A percentile compares a stretch with the other conserved stretches of the same genome.
Conservation (phyloP, 1,140 invertebrate genomes). For the Aplysia californica region DNA sequence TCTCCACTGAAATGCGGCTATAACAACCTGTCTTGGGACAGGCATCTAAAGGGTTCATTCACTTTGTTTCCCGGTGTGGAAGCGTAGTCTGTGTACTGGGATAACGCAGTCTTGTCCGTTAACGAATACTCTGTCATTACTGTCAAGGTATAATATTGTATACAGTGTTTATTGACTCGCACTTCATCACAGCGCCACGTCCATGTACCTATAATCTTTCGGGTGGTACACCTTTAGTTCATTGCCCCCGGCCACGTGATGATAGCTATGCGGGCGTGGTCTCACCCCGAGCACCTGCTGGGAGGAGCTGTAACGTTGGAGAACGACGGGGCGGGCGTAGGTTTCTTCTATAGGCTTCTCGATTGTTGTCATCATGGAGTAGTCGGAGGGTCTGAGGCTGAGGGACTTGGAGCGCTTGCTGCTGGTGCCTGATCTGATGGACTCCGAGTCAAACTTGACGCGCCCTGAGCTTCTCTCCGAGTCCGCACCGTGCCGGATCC, state of each 20-base stretch:
- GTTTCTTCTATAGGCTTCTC: conserved; percentile 33
- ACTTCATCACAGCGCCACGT: neutral
- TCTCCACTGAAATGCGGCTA: no score
- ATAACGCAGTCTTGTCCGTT: no score
- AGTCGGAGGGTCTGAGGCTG: neutral
- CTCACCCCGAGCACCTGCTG: neutral
- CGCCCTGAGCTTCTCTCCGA: neutral
- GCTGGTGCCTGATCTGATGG: neutral
- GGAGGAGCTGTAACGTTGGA: neutral
- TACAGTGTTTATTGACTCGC: no score
- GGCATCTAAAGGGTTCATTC: no score
- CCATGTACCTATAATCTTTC: neutral
- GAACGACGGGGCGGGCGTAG: conserved; percentile 12
- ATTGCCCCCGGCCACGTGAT: neutral
- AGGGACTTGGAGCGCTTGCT: neutral
- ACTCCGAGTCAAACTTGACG: conserved; percentile 18
- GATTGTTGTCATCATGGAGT: conserved; percentile 21
- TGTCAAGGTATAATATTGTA: no score
- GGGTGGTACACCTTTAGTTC: neutral
- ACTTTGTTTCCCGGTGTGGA: no score
- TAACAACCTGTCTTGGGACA: no score
- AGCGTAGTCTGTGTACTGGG: no score
- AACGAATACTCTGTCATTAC: no score
- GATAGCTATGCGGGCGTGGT: conserved; percentile 8
- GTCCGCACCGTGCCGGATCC: neutral